Conservation (phyloP, 2,113 vertebrate genomes). For the Mobula hypostoma region DNA sequence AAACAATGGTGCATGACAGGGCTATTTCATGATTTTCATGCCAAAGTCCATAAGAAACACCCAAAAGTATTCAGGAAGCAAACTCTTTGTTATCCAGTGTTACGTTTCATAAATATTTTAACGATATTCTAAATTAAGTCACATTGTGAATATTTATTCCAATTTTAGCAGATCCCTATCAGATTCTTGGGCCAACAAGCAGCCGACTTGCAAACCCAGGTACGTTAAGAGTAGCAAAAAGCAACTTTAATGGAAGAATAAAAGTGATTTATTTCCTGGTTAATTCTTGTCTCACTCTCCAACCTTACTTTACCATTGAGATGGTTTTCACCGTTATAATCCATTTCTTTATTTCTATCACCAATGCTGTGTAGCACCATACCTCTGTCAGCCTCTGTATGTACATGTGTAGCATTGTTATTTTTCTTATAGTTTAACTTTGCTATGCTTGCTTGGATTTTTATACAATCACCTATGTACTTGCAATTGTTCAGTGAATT, state of each 20-base stretch:
- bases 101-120: no score
- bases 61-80: no score
- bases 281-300: not conserved
- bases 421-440: no score
- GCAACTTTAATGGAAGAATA: not conserved
- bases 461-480: no score
- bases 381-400: not conserved
- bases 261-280: not conserved
- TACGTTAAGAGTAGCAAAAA: slow-evolving; percentile 52
- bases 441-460: no score
- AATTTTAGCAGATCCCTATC: slow-evolving; percentile 77
- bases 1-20: no score
- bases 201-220: slow-evolving; percentile 96
- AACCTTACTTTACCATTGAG: not conserved
- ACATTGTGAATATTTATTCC: slow-evolving; percentile 27
- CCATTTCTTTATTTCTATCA: not conserved
- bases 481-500: no score
- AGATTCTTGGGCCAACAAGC: slow-evolving; percentile 89
- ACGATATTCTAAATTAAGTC: not conserved
- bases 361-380: no score
- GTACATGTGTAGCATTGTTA: no score
- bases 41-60: no score
- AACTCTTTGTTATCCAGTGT: no score
- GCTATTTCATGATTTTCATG: no score
- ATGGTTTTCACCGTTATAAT: not conserved